Percentiles rank a stretch among this genome's conserved stretches.
Conservation (phyloP, 2,888 invertebrate genomes). For the Drosophila longiperda region DNA sequence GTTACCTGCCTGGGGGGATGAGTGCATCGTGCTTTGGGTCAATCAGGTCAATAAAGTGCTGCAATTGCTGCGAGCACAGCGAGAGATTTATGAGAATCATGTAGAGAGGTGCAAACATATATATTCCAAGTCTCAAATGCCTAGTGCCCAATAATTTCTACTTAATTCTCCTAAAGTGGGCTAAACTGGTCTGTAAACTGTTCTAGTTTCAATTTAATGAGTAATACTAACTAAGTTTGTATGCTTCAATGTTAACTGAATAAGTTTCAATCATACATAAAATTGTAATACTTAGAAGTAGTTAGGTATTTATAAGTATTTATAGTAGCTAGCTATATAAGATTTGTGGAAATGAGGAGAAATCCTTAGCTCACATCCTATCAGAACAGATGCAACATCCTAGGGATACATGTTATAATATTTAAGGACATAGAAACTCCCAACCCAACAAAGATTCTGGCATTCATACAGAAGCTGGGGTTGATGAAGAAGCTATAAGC, state of each 20-base stretch:
- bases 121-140: constrained; percentile 1
- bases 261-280: background rate
- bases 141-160: background rate
- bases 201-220: background rate
- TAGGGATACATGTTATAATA: too few relatives aligned
- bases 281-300: background rate
- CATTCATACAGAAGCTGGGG: too few relatives aligned
- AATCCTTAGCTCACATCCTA: too few relatives aligned
- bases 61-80: constrained; percentile 51
- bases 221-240: background rate
- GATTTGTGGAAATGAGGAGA: too few relatives aligned
- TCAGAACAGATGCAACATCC: too few relatives aligned
- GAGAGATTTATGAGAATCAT: constrained; percentile 57
- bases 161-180: background rate
- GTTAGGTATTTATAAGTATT: too few relatives aligned
- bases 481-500: too few relatives aligned
- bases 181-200: background rate
- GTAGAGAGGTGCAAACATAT: constrained; percentile 26
- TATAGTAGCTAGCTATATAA: too few relatives aligned
- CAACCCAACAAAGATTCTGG: too few relatives aligned
- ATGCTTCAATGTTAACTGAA: background rate
- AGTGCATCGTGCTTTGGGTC: constrained; percentile 60
- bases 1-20: constrained; percentile 35
- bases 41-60: constrained; percentile 66
- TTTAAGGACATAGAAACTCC: too few relatives aligned